Conservation (phyloP, 30 jellyfish, hydroid and myxozoan species). For the Rhopilema esculentum region DNA sequence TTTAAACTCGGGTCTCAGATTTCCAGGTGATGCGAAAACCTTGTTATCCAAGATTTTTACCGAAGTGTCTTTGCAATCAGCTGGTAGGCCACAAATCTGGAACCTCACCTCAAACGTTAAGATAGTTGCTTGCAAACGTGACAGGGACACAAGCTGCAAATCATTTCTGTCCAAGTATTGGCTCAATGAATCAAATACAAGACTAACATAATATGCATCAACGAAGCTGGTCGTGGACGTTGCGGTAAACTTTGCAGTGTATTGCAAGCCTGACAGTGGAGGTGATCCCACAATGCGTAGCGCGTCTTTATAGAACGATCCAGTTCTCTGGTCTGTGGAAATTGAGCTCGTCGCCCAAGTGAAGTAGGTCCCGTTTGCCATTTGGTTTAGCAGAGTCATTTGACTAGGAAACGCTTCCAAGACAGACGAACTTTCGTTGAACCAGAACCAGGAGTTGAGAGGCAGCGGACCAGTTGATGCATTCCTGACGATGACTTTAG, state of each 20-base stretch:
- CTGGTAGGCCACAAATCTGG: conserved; percentile 51
- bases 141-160: conserved; percentile 39
- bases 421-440: conserved; percentile 46
- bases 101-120: conserved; percentile 6
- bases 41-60: conserved; percentile 40
- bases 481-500: conserved; percentile 22
- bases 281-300: conserved; percentile 48
- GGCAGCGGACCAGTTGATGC: conserved; percentile 58
- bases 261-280: conserved; percentile 55
- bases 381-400: conserved; percentile 40
- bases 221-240: conserved; percentile 3
- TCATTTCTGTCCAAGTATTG: conserved; percentile 38
- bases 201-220: conserved; percentile 52
- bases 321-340: conserved; percentile 28
- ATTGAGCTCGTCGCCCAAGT: conserved; percentile 31
- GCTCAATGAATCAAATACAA: conserved; percentile 26
- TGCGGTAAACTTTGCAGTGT: conserved; percentile 30
- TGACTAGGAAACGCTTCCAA: conserved; percentile 66
- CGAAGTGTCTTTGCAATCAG: conserved; percentile 45
- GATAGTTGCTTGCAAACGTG: conserved; percentile 30
- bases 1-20: conserved; percentile 49
- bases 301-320: conserved; percentile 30
- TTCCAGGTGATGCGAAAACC: conserved; percentile 45
- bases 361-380: conserved; percentile 41
- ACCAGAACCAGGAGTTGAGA: conserved; percentile 84